phyloP scores from a whole-genome alignment of 2,888 invertebrate genomes.

The Odontocolon sp. region DNA sequence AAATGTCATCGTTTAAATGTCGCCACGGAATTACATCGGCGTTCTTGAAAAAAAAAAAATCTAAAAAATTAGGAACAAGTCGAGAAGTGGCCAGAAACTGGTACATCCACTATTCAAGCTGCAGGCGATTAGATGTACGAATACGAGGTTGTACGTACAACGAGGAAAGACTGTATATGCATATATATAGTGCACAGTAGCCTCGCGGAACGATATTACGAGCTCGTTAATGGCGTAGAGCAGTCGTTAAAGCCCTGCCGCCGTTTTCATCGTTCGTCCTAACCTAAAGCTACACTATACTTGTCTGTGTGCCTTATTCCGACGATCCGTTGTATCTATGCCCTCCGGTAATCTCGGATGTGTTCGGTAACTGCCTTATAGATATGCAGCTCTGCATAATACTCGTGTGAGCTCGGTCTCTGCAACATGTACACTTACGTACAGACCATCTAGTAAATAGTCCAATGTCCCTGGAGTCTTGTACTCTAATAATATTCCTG shows the following conservation, averaged over 20 bases:
- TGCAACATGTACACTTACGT: background rate
- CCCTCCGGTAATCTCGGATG: conserved; percentile 15
- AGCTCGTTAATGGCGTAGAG: conserved; percentile 36
- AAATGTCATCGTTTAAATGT: too few relatives aligned
- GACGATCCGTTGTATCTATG: conserved; percentile 1
- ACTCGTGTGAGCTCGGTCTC: background rate
- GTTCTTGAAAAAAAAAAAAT: too few relatives aligned
- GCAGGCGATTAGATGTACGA: background rate
- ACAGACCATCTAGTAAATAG: background rate
- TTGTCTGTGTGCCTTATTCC: background rate
- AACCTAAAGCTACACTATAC: background rate
- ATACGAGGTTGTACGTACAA: conserved; percentile 8
- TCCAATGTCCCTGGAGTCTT: background rate
- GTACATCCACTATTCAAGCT: too few relatives aligned
- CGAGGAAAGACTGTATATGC: background rate
- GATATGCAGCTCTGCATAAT: conserved; percentile 1
- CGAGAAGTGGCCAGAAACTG: background rate
- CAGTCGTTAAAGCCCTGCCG: conserved; percentile 35
- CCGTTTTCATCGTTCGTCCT: background rate
- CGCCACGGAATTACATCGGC: too few relatives aligned
- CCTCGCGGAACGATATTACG: conserved; percentile 43
- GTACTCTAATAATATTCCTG: background rate
- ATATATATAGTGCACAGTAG: conserved; percentile 12
- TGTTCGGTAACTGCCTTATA: conserved; percentile 6
- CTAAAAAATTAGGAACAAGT: too few relatives aligned